These are phyloP conservation scores for Orestias chungarensis DNA, from an alignment of 2,797 vertebrate species.

Conservation along the genomic window DNA sequence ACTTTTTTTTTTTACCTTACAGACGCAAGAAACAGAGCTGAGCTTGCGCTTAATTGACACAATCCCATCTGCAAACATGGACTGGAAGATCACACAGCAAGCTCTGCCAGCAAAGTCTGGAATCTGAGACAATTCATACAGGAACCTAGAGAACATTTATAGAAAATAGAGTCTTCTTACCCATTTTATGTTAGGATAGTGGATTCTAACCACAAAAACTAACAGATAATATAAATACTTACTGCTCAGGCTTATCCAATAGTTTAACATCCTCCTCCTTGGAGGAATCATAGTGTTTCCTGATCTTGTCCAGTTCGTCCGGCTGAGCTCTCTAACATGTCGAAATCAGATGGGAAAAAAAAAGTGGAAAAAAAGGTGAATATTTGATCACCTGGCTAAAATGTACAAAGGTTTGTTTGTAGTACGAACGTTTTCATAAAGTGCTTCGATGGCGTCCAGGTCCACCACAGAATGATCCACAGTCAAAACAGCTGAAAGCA, in stretches of 20 bases:
- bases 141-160: slow-evolving; percentile 81
- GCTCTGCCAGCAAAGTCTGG: slow-evolving; percentile 90
- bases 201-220: not conserved
- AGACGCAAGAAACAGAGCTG: slow-evolving; percentile 82
- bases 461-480: slow-evolving; percentile 93
- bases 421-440: slow-evolving; percentile 94
- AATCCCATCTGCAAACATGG: slow-evolving; percentile 86
- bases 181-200: not conserved
- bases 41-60: slow-evolving; percentile 85
- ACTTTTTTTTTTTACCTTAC: slow-evolving; percentile 76
- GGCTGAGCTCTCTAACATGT: slow-evolving; percentile 88
- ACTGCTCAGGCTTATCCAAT: slow-evolving; percentile 98
- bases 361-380: rapidly evolving
- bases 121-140: slow-evolving; percentile 94
- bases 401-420: not conserved
- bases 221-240: slow-evolving; percentile 63
- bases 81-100: slow-evolving; percentile 92
- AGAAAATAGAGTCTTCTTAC: not conserved
- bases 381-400: not conserved
- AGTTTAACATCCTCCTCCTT: slow-evolving; percentile 90
- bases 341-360: not conserved
- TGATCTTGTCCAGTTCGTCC: slow-evolving; percentile 91
- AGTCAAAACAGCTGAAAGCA: slow-evolving; percentile 85
- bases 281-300: slow-evolving; percentile 87
- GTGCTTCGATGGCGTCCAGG: slow-evolving; percentile 91